Conservation (phyloP, 2,797 vertebrate species). For the Tapera naevia region DNA sequence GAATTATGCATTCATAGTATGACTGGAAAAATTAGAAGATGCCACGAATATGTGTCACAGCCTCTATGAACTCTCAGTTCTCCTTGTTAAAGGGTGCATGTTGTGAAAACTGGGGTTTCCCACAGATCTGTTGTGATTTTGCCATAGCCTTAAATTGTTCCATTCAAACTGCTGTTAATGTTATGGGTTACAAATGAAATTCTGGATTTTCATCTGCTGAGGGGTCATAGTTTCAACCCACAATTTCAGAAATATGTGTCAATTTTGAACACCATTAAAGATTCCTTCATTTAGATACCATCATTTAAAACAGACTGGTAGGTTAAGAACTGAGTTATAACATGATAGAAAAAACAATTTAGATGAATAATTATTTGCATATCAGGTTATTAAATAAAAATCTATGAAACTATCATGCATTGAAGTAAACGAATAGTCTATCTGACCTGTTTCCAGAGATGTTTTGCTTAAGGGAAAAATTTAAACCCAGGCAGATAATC, state of each 20-base stretch:
- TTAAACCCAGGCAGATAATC: slow-evolving; percentile 30
- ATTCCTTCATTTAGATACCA: neutral
- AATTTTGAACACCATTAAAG: neutral
- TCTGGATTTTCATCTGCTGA: neutral
- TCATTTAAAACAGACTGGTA: neutral
- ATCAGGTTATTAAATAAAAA: slow-evolving; percentile 33
- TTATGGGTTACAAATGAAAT: neutral
- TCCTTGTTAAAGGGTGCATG: neutral
- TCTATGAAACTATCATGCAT: neutral
- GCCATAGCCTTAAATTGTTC: neutral
- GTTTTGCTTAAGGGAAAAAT: slow-evolving; percentile 45
- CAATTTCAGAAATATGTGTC: neutral
- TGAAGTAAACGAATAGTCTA: neutral
- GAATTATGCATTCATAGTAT: neutral
- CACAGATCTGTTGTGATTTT: neutral
- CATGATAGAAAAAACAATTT: neutral
- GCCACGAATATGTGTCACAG: neutral
- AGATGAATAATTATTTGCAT: neutral
- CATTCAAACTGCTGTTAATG: neutral
- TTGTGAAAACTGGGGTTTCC: neutral
- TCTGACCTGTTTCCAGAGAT: neutral
- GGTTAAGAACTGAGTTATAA: neutral
- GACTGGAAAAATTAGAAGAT: neutral
- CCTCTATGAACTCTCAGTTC: neutral
- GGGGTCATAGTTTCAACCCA: neutral